Evolutionary conservation across 2,113 vertebrate genomes (phyloP), one percentile per base, ranked within the genome.

Genomic region (Pristiophorus japonicus): DNA sequence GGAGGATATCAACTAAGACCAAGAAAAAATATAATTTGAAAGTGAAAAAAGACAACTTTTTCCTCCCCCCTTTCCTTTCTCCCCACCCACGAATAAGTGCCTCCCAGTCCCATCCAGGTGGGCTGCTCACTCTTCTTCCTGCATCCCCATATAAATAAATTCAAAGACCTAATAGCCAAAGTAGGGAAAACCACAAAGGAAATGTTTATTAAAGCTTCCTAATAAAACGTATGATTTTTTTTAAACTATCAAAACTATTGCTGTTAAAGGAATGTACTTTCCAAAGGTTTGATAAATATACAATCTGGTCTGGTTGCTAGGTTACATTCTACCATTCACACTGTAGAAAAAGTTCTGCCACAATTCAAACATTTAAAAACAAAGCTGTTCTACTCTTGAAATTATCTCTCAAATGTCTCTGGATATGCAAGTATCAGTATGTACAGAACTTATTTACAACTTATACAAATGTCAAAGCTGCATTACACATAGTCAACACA

Each of bases 331-430:
- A 94, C 65, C 45, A 70, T 45, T 70, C 22, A 67, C 4, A 11
- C 11, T 47, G 45, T 94, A 70, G 66, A 94, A 94, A 70, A 94
- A 34, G 65, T 70, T 94, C 20, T 47, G 66, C 93, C 93, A 73
- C 93, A 70, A 94, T 70, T 94, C 65, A 94, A 94, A 94, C 66
- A 30, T 70, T 94, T 94, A 30, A 94, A 94, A 94, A 94, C 45
- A 94, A 94, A 94, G 66, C 93, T n/a, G 12, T 70, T 51, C 65
- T 70, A 47, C 42, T 30, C 65, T 51, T 94, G 92, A 45, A 94
- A 45, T 38, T 94, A 67, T 51, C 66, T 27, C 66, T 45, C 27
- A 73, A 94, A 67, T 73, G 16, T 65, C 62, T 45, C 38, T 94
- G 42, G 66, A 47, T 70, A 45, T 70, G 11, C 11, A 34, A 34